These are phyloP conservation scores for Drosophila demipolita DNA, from an alignment of 2,888 invertebrate species.

Conservation along the genomic window DNA sequence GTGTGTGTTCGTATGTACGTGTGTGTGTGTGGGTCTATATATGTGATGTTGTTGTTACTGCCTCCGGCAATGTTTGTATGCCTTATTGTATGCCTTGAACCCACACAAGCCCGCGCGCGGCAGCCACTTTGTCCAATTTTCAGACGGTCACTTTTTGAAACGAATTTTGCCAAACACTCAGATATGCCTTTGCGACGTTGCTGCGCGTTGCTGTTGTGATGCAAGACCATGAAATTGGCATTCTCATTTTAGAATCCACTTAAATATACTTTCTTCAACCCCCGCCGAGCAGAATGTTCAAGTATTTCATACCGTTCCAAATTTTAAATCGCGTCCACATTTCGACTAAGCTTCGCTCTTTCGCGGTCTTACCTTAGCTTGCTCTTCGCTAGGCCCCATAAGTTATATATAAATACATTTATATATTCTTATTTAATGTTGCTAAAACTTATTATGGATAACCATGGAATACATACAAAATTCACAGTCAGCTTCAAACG, in stretches of 20 bases:
- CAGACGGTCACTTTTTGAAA: conserved; percentile 79
- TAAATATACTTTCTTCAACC: conserved; percentile 69
- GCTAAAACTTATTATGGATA: too few species aligned
- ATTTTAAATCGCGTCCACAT: conserved; percentile 29
- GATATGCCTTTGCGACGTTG: conserved; percentile 51
- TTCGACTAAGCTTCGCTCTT: conserved; percentile 4
- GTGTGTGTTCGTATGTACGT: not conserved
- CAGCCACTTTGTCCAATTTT: conserved; percentile 79
- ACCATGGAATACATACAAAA: not conserved
- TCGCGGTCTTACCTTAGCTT: not conserved
- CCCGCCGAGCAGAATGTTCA: conserved; percentile 12
- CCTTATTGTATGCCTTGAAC: conserved; percentile 79
- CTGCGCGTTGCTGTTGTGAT: conserved; percentile 66
- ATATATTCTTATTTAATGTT: too few species aligned
- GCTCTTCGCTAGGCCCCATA: not conserved
- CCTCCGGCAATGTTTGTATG: conserved; percentile 68
- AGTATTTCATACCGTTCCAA: conserved; percentile 37
- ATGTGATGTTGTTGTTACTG: conserved; percentile 56
- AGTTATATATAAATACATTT: not conserved
- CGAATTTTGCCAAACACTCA: conserved; percentile 62
- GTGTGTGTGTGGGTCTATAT: conserved; percentile 24
- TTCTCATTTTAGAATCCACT: conserved; percentile 79
- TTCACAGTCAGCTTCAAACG: not conserved
- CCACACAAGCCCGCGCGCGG: conserved; percentile 54
- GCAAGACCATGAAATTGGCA: conserved; percentile 79